Evolutionary conservation across 2,797 vertebrate genomes (phyloP).

Genomic region (Sebastes dallii): DNA sequence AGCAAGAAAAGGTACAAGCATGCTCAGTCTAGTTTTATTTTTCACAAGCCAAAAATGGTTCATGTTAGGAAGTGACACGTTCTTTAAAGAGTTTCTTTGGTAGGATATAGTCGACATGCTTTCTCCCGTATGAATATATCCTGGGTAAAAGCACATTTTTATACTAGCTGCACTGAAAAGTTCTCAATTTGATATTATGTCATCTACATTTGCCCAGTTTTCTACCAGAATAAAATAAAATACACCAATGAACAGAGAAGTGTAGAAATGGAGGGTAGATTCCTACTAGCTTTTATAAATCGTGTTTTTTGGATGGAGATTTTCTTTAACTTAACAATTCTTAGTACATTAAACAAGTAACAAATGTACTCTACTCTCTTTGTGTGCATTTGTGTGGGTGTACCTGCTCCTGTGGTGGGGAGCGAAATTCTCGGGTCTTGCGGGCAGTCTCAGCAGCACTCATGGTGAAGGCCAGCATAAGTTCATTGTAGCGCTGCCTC

Average conservation of each 20-base stretch:
- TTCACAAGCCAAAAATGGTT: neutral
- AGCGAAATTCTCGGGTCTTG: slow-evolving; percentile 93
- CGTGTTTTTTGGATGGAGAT: neutral
- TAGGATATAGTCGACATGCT: neutral
- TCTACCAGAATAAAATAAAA: neutral
- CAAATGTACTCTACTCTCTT: neutral
- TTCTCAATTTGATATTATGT: neutral
- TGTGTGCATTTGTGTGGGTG: neutral
- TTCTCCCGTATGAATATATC: neutral
- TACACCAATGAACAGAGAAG: neutral
- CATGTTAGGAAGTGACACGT: neutral
- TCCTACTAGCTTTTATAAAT: neutral
- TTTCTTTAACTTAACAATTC: neutral
- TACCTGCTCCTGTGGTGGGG: slow-evolving; percentile 95
- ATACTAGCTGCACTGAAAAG: neutral
- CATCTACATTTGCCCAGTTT: neutral
- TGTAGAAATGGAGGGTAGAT: neutral
- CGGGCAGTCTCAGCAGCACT: slow-evolving; percentile 92
- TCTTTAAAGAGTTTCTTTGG: neutral
- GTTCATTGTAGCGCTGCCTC: slow-evolving; percentile 86
- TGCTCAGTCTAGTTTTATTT: neutral
- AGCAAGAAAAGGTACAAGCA: neutral
- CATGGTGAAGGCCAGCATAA: slow-evolving; percentile 94
- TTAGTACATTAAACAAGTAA: neutral
- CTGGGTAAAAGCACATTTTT: neutral